These are phyloP conservation scores for Holothuria glaberrima DNA, from an alignment of 35 echinoderm and acorn worm species.

Conservation along the genomic window DNA sequence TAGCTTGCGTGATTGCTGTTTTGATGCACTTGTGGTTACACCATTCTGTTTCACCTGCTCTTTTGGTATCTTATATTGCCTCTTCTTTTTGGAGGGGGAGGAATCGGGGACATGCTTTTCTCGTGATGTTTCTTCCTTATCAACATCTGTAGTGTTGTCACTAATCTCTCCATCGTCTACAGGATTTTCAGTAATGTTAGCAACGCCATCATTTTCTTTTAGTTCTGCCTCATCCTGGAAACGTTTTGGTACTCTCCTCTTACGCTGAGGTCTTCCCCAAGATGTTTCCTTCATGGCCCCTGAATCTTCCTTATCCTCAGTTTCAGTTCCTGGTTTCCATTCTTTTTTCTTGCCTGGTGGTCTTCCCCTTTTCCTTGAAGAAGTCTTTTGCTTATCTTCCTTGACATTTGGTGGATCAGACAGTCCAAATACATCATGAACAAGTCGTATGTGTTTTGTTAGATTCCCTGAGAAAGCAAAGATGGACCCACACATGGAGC, in stretches of 20 bases:
- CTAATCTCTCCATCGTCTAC: not conserved
- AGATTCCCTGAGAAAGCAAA: constrained; percentile 26
- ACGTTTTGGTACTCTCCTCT: constrained; percentile 2
- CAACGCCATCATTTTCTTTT: not conserved
- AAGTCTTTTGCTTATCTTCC: not conserved
- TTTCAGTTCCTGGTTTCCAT: not conserved
- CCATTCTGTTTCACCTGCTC: not conserved
- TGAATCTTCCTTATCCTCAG: not conserved
- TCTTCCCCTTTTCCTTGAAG: constrained; percentile 19
- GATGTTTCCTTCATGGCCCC: not conserved
- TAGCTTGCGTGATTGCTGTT: not conserved
- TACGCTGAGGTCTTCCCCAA: not conserved
- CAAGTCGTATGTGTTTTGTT: not conserved
- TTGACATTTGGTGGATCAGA: too few species aligned
- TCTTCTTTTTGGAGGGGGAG: not conserved
- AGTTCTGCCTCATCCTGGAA: not conserved
- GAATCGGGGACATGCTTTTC: not conserved
- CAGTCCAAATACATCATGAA: too few species aligned
- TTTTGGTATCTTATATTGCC: not conserved
- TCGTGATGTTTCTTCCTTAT: not conserved
- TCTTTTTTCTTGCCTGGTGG: not conserved
- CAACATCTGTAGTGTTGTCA: not conserved
- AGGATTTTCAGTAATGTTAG: not conserved
- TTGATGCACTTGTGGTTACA: not conserved
- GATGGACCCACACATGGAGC: constrained; percentile 22